Percentiles rank a stretch among this genome's conserved stretches.
Conservation (phyloP, 2,113 vertebrate genomes). For the Hiodon alosoides region DNA sequence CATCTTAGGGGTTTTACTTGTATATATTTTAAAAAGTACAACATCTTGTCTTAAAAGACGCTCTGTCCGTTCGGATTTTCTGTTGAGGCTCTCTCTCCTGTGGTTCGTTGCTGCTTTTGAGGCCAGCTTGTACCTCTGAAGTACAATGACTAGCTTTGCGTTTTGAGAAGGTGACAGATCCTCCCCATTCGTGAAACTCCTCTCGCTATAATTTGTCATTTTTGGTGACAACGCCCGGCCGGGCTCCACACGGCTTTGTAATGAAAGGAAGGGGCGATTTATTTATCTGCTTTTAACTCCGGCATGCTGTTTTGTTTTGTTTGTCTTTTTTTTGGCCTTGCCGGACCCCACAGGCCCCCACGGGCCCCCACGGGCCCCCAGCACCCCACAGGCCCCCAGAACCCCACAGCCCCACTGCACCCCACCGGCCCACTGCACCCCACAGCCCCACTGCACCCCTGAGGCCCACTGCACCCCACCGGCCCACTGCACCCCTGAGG, state of each 20-base stretch:
- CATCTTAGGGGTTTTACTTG: not conserved
- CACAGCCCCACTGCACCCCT: too few species aligned
- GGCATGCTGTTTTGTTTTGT: conserved; percentile 98
- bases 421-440: too few species aligned
- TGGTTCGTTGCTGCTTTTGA: too few species aligned
- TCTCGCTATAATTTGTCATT: conserved; percentile 85
- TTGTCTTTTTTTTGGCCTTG: too few species aligned
- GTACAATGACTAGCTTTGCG: conserved; percentile 60
- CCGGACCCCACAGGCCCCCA: too few species aligned
- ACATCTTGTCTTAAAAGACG: conserved; percentile 9
- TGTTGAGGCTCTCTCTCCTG: conserved; percentile 55
- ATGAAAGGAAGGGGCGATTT: conserved; percentile 61
- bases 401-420: too few species aligned
- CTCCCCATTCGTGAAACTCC: conserved; percentile 72
- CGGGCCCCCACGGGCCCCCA: too few species aligned
- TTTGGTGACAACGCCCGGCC: conserved; percentile 73
- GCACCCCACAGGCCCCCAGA: too few species aligned
- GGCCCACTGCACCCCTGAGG: conserved; percentile 80
- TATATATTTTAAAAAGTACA: not conserved
- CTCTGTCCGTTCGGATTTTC: not conserved
- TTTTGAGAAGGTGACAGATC: conserved; percentile 70
- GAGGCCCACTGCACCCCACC: too few species aligned
- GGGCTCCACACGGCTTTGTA: conserved; percentile 69
- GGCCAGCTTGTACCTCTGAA: too few species aligned
- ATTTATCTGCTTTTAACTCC: conserved; percentile 80